Evolutionary conservation across 2,113 vertebrate species (phyloP).

Genomic region (Cnemophilus loriae): DNA sequence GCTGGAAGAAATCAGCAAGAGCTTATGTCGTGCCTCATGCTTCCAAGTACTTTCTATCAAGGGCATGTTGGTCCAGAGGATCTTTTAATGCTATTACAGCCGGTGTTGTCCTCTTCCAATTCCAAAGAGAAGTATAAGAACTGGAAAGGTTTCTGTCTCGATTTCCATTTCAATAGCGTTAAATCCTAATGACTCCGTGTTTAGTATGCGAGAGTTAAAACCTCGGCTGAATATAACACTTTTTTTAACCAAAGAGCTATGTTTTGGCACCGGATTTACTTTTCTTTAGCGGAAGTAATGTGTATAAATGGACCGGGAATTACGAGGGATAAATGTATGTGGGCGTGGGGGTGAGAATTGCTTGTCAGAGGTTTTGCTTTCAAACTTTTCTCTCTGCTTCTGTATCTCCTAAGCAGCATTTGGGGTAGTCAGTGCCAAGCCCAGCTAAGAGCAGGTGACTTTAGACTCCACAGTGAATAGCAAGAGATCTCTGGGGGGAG

Average conservation of each 20-base stretch:
- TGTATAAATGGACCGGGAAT: not conserved
- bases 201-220: constrained; percentile 38
- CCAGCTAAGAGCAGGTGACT: constrained; percentile 15
- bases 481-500: not conserved
- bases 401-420: not conserved
- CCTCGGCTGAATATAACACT: constrained; percentile 6
- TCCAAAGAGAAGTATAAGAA: constrained; percentile 6
- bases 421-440: not conserved
- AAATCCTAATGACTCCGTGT: not conserved
- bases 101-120: not conserved
- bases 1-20: not conserved
- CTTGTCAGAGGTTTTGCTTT: constrained; percentile 17
- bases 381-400: not conserved
- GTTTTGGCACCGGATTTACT: constrained; percentile 27
- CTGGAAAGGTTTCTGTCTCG: constrained; percentile 26
- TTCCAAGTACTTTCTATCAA: not conserved
- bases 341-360: not conserved
- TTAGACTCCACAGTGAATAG: not conserved
- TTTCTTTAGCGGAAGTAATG: not conserved
- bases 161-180: constrained; percentile 14
- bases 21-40: not conserved
- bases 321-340: not conserved
- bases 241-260: not conserved
- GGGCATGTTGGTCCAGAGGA: not conserved
- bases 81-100: constrained; percentile 10